Base-by-base conservation (phyloP, 2,888 invertebrate genomes). In the Andrena marginata region DNA sequence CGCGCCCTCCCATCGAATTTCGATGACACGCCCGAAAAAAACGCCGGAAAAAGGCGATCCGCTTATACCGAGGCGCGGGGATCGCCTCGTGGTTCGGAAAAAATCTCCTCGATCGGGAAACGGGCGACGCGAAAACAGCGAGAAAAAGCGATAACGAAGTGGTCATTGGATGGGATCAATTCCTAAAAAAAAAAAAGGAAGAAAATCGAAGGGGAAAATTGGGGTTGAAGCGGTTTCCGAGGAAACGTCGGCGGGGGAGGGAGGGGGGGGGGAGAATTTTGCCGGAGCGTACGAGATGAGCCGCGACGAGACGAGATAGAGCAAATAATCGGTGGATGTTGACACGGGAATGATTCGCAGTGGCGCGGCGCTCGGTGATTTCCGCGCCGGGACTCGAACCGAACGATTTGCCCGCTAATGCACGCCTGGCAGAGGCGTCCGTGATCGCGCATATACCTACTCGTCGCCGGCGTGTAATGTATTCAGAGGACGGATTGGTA, bases 391-490 rank as follows among this genome's bases (percentile, higher is more conserved):
- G 59, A 42, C 63, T 48, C 33, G 51, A 77, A 79, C 63, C 71
- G 73, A 74, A 56, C 85, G 78, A 81, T 78, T 79, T 82, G 71
- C 60, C 42, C 56, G 78, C 68, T 81, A 84, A 83, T 76, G 80
- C 71, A 77, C 54, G 20, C 3, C 23, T 26, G 23, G 42, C 75
- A 48, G 63, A 49, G 75, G 29, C 73, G 70, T 85, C 73, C 91
- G 91, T 91, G 91, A 91, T 86, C 86, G 67, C 76, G 91, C 92
- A 92, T 92, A 92, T 92, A 90, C n/a, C n/a, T n/a, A n/a, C 86
- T 85, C 80, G 82, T 51, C 70, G 60, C n/a, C 8, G 6, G 29
- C 3, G 49, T 26, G 67, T 90, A 90, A 92, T 92, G 64, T 87
- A 91, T 90, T 91, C 92, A 64, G 78, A 73, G 56, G 73, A 89